These are phyloP conservation scores for Drosophila putrida DNA, from an alignment of 2,888 invertebrate genomes.

Conservation along the genomic window DNA sequence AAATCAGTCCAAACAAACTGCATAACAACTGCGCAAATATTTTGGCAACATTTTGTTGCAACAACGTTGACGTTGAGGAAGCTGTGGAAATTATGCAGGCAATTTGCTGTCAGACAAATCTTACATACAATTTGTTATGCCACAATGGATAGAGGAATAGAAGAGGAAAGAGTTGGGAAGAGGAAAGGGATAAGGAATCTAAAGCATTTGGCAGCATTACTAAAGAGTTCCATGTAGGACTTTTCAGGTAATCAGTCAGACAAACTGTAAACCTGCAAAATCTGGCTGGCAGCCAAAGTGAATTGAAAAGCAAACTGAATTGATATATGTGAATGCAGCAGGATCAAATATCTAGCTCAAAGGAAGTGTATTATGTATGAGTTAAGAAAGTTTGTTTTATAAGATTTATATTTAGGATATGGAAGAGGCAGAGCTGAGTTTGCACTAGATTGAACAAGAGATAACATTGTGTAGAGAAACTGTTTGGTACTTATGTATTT, in stretches of 20 bases:
- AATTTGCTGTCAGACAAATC: slow-evolving; percentile 59
- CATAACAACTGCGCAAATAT: slow-evolving; percentile 64
- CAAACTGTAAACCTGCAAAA: slow-evolving; percentile 2
- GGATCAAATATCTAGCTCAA: slow-evolving; percentile 1
- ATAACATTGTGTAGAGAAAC: background rate
- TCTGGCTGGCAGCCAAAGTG: slow-evolving; percentile 17
- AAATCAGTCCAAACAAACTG: slow-evolving; percentile 43
- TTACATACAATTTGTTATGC: slow-evolving; percentile 57
- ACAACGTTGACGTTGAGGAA: slow-evolving; percentile 19
- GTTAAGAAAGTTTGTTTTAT: background rate
- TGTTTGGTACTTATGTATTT: background rate
- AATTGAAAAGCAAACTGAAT: slow-evolving; percentile 19
- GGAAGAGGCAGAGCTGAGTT: background rate
- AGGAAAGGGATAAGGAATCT: background rate
- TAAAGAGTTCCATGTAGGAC: slow-evolving; percentile 24
- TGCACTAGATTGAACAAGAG: background rate
- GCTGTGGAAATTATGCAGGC: slow-evolving; percentile 68
- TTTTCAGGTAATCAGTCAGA: slow-evolving; percentile 53
- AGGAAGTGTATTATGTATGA: background rate
- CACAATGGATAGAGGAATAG: slow-evolving; percentile 1
- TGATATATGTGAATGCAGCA: slow-evolving; percentile 3
- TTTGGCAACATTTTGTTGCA: slow-evolving; percentile 58
- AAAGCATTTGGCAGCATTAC: slow-evolving; percentile 9
- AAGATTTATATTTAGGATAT: background rate
- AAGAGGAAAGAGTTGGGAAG: slow-evolving; percentile 9